A percentile compares a stretch with the other conserved stretches of the same genome.
Evolutionary conservation across 2,797 vertebrate species (phyloP).

Genomic region (Apogon hyalosoma): DNA sequence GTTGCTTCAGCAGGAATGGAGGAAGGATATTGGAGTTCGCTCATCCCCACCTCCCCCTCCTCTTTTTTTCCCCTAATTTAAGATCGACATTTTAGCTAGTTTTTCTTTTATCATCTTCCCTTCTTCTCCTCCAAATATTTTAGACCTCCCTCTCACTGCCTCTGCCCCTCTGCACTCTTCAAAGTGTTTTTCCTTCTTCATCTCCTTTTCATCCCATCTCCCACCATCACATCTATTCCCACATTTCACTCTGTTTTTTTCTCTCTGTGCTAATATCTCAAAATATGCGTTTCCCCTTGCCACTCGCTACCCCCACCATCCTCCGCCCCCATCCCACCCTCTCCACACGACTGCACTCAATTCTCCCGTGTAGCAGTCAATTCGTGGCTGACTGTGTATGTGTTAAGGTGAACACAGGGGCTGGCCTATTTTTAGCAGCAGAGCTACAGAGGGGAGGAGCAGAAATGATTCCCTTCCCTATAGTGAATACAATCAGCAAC

Average conservation of each 20-base stretch:
- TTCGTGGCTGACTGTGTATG: conserved; percentile 25
- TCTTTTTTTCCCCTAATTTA: conserved; percentile 36
- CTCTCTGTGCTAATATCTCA: conserved; percentile 52
- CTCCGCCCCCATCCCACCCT: conserved; percentile 21
- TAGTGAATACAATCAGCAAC: conserved; percentile 63
- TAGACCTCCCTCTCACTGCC: conserved; percentile 29
- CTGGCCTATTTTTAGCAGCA: conserved; percentile 74
- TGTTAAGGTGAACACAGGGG: conserved; percentile 71
- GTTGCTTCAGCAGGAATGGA: conserved; percentile 41
- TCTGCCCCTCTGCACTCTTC: conserved; percentile 41
- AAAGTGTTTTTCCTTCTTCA: conserved; percentile 47
- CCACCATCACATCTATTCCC: conserved; percentile 52
- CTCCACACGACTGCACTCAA: conserved; percentile 53
- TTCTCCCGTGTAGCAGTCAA: conserved; percentile 48
- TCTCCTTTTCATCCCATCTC: conserved; percentile 48
- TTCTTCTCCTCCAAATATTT: conserved; percentile 46
- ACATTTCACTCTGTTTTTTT: conserved; percentile 29
- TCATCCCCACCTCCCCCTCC: conserved; percentile 29
- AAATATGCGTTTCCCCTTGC: conserved; percentile 45
- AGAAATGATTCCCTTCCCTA: conserved; percentile 64
- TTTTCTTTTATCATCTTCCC: conserved; percentile 40
- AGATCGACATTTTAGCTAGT: conserved; percentile 39
- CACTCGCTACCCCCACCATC: conserved; percentile 1
- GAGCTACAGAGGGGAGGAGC: conserved; percentile 55
- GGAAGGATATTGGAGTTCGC: conserved; percentile 51